Conservation (phyloP, 2,888 invertebrate species). For the Gymnoscelis rufifasciata region DNA sequence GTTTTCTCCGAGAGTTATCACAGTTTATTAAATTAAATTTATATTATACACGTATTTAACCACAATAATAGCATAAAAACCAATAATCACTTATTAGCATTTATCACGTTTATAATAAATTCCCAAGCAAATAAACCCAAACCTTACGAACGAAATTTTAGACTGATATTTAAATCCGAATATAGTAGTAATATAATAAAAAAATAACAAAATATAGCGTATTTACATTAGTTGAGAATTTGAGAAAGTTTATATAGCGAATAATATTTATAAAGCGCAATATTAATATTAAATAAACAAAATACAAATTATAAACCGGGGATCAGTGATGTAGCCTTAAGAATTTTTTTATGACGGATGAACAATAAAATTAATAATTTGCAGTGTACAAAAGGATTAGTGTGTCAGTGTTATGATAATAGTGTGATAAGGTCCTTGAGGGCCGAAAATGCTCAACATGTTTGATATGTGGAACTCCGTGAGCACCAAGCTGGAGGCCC, state of each 20-base stretch:
- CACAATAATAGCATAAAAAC: slow-evolving; percentile 54
- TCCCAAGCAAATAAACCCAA: slow-evolving; percentile 69
- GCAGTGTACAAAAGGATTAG: slow-evolving; percentile 53
- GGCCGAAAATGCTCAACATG: slow-evolving; percentile 81
- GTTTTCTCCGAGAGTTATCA: slow-evolving; percentile 35
- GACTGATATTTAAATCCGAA: slow-evolving; percentile 76
- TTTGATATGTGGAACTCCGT: slow-evolving; percentile 91
- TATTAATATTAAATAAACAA: slow-evolving; percentile 38
- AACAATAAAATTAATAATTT: slow-evolving; percentile 53
- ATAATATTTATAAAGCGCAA: slow-evolving; percentile 45
- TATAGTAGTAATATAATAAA: slow-evolving; percentile 43
- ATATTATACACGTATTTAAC: slow-evolving; percentile 61
- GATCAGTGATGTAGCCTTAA: slow-evolving; percentile 74
- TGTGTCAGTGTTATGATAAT: slow-evolving; percentile 26
- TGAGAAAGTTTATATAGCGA: slow-evolving; percentile 74
- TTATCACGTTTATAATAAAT: slow-evolving; percentile 41
- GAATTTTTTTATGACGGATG: slow-evolving; percentile 65
- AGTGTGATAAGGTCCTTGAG: slow-evolving; percentile 43
- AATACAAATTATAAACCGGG: slow-evolving; percentile 61
- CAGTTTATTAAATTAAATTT: slow-evolving; percentile 46
- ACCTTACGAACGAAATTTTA: slow-evolving; percentile 76
- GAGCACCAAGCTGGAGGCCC: slow-evolving; percentile 84
- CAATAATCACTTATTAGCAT: slow-evolving; percentile 52
- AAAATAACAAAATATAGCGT: slow-evolving; percentile 57
- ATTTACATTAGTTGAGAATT: slow-evolving; percentile 79